Evolutionary conservation across 2,888 invertebrate genomes (phyloP), one percentile per base, ranked within the genome.

Genomic region (Polydrusus cervinus): DNA sequence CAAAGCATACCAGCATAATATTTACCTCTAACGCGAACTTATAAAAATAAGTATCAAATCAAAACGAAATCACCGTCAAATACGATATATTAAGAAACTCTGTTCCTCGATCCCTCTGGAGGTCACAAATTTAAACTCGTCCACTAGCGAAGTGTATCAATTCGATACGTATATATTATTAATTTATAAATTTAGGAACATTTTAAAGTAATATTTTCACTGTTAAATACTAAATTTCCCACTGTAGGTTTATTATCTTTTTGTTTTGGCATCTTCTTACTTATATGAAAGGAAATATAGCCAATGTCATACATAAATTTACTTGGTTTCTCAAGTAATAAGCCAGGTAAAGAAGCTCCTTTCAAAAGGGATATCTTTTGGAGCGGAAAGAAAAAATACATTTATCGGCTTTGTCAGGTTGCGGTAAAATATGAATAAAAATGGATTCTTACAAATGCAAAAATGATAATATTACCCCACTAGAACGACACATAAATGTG

Each of bases 251-350:
- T 60, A 60, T 11, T 18, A 16, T 38, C 57, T 60, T 60, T 38
- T 60, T 60, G 57, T 60, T 60, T 60, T 38, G 38, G 16, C 57
- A 16, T 55, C 30, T 55, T 34, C 55, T 55, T 55, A 11, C 34
- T 57, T 34, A 57, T 57, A 57, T 57, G 34, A 57, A 57, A 57
- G 57, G 57, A 57, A 57, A 57, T 57, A 57, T 57, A 57, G 57
- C 57, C 57, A 57, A 57, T 38, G 38, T 60, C 38, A 40, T 60
- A 60, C 57, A 60, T 60, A 60, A 60, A 60, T 60, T 60, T 60
- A 38, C 38, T 60, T 60, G 38, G 38, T 2, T 38, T 60, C 38
- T 38, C n/a, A 60, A 38, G 11, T 60, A 38, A 60, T 60, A 60
- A 60, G 38, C 14, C 57, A 60, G 57, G 57, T 38, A 60, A n/a